Conservation (phyloP, 2,888 invertebrate genomes). For the Metacarcinus magister region DNA sequence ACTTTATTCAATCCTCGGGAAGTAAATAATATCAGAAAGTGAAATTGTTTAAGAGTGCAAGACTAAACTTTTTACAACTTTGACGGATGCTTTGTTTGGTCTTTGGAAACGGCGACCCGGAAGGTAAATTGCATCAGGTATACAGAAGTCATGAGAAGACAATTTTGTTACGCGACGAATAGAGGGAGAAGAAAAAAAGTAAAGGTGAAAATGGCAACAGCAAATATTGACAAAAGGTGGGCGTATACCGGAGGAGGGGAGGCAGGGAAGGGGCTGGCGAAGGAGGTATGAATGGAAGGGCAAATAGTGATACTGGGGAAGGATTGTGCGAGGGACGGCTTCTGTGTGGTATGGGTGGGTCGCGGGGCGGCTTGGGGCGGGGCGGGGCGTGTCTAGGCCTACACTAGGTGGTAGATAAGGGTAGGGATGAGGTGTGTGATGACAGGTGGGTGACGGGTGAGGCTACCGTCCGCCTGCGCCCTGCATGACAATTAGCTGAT, state of each 20-base stretch:
- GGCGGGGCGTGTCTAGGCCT: slow-evolving; percentile 53
- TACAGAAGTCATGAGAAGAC: slow-evolving; percentile 37
- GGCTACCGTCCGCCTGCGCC: slow-evolving; percentile 20
- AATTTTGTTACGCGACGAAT: slow-evolving; percentile 3
- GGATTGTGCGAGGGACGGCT: slow-evolving; percentile 33
- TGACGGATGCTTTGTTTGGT: not conserved
- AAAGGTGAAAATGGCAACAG: slow-evolving; percentile 47
- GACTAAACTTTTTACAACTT: not conserved
- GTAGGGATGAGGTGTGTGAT: slow-evolving; percentile 49
- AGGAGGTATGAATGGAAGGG: slow-evolving; percentile 51
- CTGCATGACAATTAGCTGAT: slow-evolving; percentile 42
- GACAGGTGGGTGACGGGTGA: slow-evolving; percentile 45
- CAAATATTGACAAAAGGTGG: slow-evolving; percentile 32
- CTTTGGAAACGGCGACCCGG: slow-evolving; percentile 33
- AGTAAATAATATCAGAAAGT: not conserved
- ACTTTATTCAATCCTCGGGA: too few relatives aligned
- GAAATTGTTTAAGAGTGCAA: not conserved
- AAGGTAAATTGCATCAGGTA: slow-evolving; percentile 2
- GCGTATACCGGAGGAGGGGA: slow-evolving; percentile 3
- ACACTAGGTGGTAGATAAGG: slow-evolving; percentile 22
- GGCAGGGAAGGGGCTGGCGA: slow-evolving; percentile 28
- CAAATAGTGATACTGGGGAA: slow-evolving; percentile 1
- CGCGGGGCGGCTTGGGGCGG: slow-evolving; percentile 2
- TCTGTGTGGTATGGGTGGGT: slow-evolving; percentile 39
- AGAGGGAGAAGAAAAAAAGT: slow-evolving; percentile 26